Evolutionary conservation across 1,140 invertebrate genomes (phyloP).

Genomic region (Zophobas morio): DNA sequence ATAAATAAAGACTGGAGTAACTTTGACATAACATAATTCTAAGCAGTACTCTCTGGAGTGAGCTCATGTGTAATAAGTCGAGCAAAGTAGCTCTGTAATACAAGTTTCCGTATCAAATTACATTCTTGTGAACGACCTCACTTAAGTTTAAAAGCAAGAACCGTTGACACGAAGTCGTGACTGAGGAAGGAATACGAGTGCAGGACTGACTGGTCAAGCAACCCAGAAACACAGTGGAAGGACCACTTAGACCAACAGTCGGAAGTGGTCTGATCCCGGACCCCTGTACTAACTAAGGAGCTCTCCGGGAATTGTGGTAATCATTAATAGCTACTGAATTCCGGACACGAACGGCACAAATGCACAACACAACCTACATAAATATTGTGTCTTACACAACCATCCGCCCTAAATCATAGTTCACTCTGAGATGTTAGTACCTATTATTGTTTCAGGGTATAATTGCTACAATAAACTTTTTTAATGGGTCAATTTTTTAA

Average conservation of each 20-base stretch:
- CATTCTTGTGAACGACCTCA: conserved; percentile 17
- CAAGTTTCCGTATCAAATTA: conserved; percentile 41
- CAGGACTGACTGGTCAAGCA: conserved; percentile 23
- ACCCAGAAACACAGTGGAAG: conserved; percentile 1
- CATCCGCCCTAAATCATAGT: neutral
- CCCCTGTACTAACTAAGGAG: conserved; percentile 40
- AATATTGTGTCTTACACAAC: conserved; percentile 24
- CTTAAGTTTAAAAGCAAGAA: conserved; percentile 15
- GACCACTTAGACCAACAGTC: conserved; percentile 37
- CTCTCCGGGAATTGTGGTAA: conserved; percentile 36
- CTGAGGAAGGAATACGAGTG: neutral
- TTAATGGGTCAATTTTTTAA: conserved; percentile 1
- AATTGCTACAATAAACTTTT: neutral
- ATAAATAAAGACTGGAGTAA: conserved; percentile 16
- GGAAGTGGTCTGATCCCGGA: conserved; percentile 44
- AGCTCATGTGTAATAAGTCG: conserved; percentile 31
- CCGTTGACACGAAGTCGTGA: conserved; percentile 31
- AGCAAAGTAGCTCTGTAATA: conserved; percentile 30
- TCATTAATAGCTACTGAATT: conserved; percentile 43
- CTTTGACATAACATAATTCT: conserved; percentile 14
- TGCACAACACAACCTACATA: conserved; percentile 22
- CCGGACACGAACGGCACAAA: conserved; percentile 36
- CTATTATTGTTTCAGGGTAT: conserved; percentile 3
- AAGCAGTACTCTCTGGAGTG: conserved; percentile 14
- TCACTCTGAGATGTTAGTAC: neutral